Evolutionary conservation across 2,888 invertebrate genomes (phyloP).

Genomic region (Liodrosophila aerea): DNA sequence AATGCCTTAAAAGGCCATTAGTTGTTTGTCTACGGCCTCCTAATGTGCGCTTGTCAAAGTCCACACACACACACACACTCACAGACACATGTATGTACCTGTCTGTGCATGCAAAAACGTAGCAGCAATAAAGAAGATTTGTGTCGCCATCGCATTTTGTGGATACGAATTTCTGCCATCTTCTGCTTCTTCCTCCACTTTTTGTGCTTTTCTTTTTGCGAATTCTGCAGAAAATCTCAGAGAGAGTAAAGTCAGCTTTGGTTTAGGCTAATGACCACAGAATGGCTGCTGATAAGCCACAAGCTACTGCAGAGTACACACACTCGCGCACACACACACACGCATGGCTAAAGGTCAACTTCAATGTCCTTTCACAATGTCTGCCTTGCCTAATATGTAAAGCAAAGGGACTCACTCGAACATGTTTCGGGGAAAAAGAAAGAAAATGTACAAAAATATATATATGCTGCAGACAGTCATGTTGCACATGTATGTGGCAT

Average conservation of each 20-base stretch:
- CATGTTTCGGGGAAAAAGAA: slow-evolving; percentile 24
- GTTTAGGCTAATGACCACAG: slow-evolving; percentile 77
- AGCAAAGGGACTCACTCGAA: slow-evolving; percentile 40
- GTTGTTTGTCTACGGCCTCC: slow-evolving; percentile 71
- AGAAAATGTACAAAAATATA: not conserved
- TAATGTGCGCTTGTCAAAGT: slow-evolving; percentile 73
- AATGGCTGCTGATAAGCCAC: slow-evolving; percentile 68
- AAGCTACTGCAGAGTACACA: slow-evolving; percentile 59
- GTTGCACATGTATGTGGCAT: slow-evolving; percentile 23
- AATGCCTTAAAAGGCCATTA: slow-evolving; percentile 77
- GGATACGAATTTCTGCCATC: slow-evolving; percentile 50
- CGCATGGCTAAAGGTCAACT: slow-evolving; percentile 36
- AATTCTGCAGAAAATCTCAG: slow-evolving; percentile 68
- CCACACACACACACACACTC: slow-evolving; percentile 43
- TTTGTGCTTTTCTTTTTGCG: slow-evolving; percentile 49
- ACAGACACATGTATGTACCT: no score
- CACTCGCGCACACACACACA: slow-evolving; percentile 17
- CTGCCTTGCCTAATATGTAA: slow-evolving; percentile 39
- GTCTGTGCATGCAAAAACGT: slow-evolving; percentile 69
- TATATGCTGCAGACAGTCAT: slow-evolving; percentile 18
- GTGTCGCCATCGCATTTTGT: slow-evolving; percentile 73
- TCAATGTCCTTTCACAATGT: slow-evolving; percentile 60
- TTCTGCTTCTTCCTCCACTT: slow-evolving; percentile 5
- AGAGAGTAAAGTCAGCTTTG: slow-evolving; percentile 68
- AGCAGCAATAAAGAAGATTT: slow-evolving; percentile 75